Evolutionary conservation across 2,113 vertebrate genomes (phyloP), one percentile per base, ranked within the genome.

Genomic region (Microtus oregoni): DNA sequence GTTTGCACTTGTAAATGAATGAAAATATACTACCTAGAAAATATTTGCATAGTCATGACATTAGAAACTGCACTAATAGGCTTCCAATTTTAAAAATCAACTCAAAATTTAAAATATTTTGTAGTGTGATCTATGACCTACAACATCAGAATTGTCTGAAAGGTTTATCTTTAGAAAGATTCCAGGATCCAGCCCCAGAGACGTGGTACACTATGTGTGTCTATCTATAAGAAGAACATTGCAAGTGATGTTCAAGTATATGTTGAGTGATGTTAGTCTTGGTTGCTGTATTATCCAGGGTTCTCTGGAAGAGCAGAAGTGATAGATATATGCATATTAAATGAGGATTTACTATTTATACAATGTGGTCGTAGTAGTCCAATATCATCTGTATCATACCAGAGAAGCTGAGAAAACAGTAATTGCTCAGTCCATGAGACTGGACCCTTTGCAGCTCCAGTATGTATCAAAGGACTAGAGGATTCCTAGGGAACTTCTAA

Each of bases 81-180:
- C 83, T 92, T 90, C 41, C 11, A 92, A 77, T 83, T 96, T 96
- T 44, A 87, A 95, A 95, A 92, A 41, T 92, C 50, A 89, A 86
- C 28, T 92, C 17, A 81, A 94, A 92, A 83, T 70, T 90, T 63
- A 95, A 72, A 3, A 14, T 76, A 73, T 73, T 58, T 93, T 55
- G 82, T 13, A 70, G 22, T 41, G 41, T n/a, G 38, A 82, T 35
- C 63, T 83, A 90, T 50, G 22, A 24, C 55, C 65, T 73, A 52
- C n/a, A 82, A 77, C 47, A 92, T 58, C n/a, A 89, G 24, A 85
- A 97, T 77, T 97, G 77, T 79, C 50, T 38, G 67, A 8, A 88
- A 88, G 94, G 3, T 61, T 86, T 89, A 89, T 92, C 86, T 92
- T 89, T 32, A 83, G 65, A 87, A 82, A 91, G 47, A 94, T 14